Conservation (phyloP, 2,797 vertebrate genomes). For the Ispidina lecontei region DNA sequence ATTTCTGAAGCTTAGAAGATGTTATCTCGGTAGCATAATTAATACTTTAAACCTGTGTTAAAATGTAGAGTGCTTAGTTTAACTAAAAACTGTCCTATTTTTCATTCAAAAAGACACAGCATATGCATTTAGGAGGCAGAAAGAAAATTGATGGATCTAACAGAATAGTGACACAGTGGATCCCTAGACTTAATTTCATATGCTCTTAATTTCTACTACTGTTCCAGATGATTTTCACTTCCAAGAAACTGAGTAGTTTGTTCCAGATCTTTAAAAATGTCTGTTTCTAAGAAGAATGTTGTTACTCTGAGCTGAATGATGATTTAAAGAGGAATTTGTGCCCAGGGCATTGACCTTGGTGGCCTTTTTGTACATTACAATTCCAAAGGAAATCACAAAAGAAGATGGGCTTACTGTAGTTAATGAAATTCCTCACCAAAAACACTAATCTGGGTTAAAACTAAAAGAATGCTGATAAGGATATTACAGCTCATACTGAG, state of each 20-base stretch:
- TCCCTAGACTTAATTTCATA: not conserved
- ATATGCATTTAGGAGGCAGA: not conserved
- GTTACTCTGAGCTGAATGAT: conserved; percentile 68
- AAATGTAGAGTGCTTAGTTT: not conserved
- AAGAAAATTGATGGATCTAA: not conserved
- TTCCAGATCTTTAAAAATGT: conserved; percentile 42
- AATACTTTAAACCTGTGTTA: not conserved
- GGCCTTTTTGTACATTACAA: conserved; percentile 81
- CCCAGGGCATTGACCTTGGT: conserved; percentile 82
- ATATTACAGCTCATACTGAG: conserved; percentile 83
- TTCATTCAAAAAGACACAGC: not conserved
- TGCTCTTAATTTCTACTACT: not conserved
- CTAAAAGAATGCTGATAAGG: conserved; percentile 88
- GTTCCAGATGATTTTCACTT: not conserved
- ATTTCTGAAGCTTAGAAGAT: not conserved
- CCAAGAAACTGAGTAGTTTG: conserved; percentile 24
- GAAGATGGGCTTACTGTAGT: conserved; percentile 80
- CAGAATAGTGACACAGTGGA: not conserved
- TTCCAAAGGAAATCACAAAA: conserved; percentile 86
- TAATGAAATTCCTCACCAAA: conserved; percentile 85
- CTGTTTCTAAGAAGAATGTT: conserved; percentile 39
- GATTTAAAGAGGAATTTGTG: conserved; percentile 80
- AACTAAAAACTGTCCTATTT: not conserved
- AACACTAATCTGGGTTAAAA: conserved; percentile 87
- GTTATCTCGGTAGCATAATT: not conserved